These are phyloP conservation scores for Tamias sibiricus DNA, from an alignment of 2,113 vertebrate species.

Conservation along the genomic window DNA sequence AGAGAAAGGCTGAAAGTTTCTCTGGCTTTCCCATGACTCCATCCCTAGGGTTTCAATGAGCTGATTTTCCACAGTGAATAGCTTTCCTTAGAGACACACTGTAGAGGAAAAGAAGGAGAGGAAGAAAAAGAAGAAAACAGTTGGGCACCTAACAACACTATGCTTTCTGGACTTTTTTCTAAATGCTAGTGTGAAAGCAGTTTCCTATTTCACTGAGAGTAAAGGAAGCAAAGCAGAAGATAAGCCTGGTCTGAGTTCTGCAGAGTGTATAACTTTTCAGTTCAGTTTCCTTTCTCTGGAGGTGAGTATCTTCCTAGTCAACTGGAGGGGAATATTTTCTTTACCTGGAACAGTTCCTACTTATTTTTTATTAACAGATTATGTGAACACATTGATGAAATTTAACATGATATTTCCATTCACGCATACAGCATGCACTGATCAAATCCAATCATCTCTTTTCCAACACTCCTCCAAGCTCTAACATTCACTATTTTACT, in stretches of 20 bases:
- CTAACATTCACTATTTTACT: neutral
- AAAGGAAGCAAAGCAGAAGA: neutral
- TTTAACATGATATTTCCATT: neutral
- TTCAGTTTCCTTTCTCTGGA: no score
- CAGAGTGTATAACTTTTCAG: neutral
- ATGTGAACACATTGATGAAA: neutral
- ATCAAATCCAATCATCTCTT: neutral
- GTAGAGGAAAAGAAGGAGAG: neutral
- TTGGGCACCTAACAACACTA: neutral
- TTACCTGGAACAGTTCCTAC: neutral
- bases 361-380: neutral
- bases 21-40: neutral
- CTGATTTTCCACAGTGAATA: neutral
- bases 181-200: neutral
- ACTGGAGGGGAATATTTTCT: neutral
- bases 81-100: neutral
- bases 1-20: conserved; percentile 8
- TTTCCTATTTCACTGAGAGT: neutral
- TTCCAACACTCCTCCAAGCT: neutral
- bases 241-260: neutral
- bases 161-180: neutral
- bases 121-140: neutral
- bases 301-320: neutral
- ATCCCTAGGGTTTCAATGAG: neutral
- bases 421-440: neutral